Base-by-base conservation (phyloP, 2,113 vertebrate species). In the Leptodactylus fuscus region DNA sequence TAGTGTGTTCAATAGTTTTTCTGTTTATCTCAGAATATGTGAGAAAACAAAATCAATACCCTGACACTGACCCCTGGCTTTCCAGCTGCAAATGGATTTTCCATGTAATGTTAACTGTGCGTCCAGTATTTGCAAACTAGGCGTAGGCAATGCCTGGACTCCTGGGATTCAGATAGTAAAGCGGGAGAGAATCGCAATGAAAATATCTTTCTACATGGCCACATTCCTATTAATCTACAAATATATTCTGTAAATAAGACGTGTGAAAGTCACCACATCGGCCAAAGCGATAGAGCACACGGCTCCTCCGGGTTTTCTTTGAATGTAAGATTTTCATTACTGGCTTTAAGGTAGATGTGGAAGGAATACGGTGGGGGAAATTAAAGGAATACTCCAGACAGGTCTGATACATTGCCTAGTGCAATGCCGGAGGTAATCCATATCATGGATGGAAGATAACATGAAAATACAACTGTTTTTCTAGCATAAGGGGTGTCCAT, bases 41-140 rank as follows among this genome's bases (percentile, higher is more conserved):
- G 16, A 6, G 13, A 20, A 36, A 67, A 75, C 44, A 44, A 48
- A 46, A 13, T 46, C n/a, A 60, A 44, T 80, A 62, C 58, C 27
- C 60, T 22, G n/a, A 80, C 22, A 27, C 53, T 80, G 80, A 48
- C 80, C 80, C 27, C 27, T 48, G 32, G 5, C 7, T 32, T 2
- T 67, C 41, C 4, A 34, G 27, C 36, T 67, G 41, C 46, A 69
- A 81, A 81, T 81, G 80, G 41, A 81, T 81, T 81, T 81, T 81
- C 12, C 58, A 67, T 81, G 77, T 79, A 38, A 55, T 36, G 38
- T 32, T 65, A 62, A 24, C n/a, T 44, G 16, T 8, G 27, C 8
- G 16, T 69, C 58, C 27, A 67, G 62, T 36, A 49, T 49, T 67
- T 32, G n/a, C 18, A 81, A 69, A 69, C 20, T 32, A 49, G 46